Percentiles rank a stretch among this genome's conserved stretches.
Conservation (phyloP, 2,888 invertebrate genomes). For the Athetis lepigone region DNA sequence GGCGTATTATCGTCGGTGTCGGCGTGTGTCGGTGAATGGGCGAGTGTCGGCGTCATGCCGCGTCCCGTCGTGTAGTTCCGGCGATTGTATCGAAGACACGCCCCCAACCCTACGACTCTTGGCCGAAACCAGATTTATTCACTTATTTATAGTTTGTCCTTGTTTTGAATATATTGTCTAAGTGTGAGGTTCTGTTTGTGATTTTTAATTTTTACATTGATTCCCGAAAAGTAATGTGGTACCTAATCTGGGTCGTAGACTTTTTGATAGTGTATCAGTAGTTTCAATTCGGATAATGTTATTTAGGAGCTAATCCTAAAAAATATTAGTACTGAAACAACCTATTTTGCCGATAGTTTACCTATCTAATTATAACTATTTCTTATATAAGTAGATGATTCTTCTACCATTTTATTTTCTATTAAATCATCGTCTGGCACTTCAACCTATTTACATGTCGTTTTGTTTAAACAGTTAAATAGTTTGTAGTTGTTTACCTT, state of each 20-base stretch:
- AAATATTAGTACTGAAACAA: not conserved
- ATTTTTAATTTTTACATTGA: not conserved
- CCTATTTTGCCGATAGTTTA: no score
- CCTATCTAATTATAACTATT: no score
- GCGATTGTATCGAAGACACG: constrained; percentile 80
- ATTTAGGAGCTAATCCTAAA: not conserved
- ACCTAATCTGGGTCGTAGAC: not conserved
- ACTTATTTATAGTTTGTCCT: constrained; percentile 60
- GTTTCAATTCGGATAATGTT: no score
- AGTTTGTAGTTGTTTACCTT: no score
- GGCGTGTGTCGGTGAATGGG: constrained; percentile 61
- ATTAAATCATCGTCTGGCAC: no score
- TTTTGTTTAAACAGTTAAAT: no score
- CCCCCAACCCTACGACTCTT: constrained; percentile 69
- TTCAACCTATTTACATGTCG: no score
- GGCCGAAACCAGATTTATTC: constrained; percentile 69
- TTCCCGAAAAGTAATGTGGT: not conserved
- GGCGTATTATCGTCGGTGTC: constrained; percentile 49
- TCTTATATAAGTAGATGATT: no score
- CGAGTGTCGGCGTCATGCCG: constrained; percentile 62
- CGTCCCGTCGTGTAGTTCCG: constrained; percentile 84
- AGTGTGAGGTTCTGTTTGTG: constrained; percentile 6
- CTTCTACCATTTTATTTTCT: no score
- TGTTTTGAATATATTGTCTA: constrained; percentile 46
- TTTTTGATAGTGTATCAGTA: no score